Percentiles rank a stretch among this genome's conserved stretches.
These are phyloP conservation scores for Candoia aspera DNA, from an alignment of 2,113 vertebrate genomes.

Conservation along the genomic window DNA sequence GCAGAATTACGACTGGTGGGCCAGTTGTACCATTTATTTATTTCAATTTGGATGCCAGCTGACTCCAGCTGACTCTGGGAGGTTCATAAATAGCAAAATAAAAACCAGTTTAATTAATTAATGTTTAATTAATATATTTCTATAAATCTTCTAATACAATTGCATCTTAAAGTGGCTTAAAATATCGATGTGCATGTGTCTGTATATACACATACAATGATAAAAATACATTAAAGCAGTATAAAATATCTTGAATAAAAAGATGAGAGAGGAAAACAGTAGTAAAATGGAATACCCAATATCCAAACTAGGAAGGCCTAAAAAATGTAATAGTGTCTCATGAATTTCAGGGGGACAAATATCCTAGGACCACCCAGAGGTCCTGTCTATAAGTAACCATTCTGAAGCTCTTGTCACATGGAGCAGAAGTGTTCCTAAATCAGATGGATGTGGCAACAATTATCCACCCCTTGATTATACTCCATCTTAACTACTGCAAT, in stretches of 20 bases:
- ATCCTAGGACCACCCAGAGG: background rate
- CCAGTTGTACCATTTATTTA: background rate
- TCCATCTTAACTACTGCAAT: background rate
- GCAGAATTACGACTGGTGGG: background rate
- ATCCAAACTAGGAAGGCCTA: background rate
- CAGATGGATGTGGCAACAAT: background rate
- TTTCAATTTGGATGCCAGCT: background rate
- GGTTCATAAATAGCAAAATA: background rate
- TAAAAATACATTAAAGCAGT: background rate
- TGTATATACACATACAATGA: background rate
- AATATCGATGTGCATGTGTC: background rate
- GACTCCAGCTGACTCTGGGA: background rate
- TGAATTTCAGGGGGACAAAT: background rate
- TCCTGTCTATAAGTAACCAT: background rate
- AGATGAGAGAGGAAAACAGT: background rate
- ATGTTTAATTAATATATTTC: background rate
- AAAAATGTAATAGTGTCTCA: background rate
- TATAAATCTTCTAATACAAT: background rate
- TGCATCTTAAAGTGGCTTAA: background rate
- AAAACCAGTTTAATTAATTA: background rate
- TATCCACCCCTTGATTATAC: background rate
- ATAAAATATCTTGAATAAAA: background rate
- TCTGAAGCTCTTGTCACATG: background rate
- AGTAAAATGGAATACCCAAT: background rate
- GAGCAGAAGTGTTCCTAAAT: background rate